Evolutionary conservation across 2,797 vertebrate species (phyloP).

Genomic region (Sternarchorhynchus goeldii): DNA sequence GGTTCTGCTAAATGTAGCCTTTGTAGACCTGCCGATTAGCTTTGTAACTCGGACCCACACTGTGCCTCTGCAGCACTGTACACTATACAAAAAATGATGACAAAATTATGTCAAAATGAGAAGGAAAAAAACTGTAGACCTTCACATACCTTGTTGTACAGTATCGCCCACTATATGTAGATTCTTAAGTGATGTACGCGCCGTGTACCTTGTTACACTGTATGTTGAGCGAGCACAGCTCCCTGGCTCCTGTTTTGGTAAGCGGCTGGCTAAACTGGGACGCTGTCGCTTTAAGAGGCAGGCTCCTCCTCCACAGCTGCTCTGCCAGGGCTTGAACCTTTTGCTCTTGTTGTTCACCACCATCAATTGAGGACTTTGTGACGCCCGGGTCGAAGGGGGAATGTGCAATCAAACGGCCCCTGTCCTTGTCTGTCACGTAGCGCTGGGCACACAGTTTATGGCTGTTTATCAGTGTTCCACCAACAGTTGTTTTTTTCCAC

Average conservation of each 20-base stretch:
- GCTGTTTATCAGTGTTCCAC: conserved; percentile 62
- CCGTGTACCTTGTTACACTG: too few relatives aligned
- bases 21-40: conserved; percentile 41
- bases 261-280: conserved; percentile 46
- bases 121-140: not conserved
- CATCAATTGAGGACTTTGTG: conserved; percentile 67
- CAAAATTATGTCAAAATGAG: not conserved
- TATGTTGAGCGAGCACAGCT: not conserved
- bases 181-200: too few relatives aligned
- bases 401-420: conserved; percentile 66
- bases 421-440: conserved; percentile 67
- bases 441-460: conserved; percentile 52
- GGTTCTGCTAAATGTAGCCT: not conserved
- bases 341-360: conserved; percentile 67
- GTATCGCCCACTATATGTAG: not conserved
- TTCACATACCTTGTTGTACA: not conserved
- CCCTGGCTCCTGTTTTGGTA: not conserved
- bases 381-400: conserved; percentile 57
- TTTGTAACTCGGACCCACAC: too few relatives aligned
- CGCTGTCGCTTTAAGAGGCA: conserved; percentile 66
- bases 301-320: conserved; percentile 63
- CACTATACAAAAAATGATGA: not conserved
- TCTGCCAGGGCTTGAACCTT: conserved; percentile 63
- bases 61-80: not conserved
- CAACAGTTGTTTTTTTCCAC: conserved; percentile 11